Percentiles rank a stretch among this genome's conserved stretches.
phyloP scores from a whole-genome alignment of 2,113 vertebrate species.

The Archocentrus centrarchus region DNA sequence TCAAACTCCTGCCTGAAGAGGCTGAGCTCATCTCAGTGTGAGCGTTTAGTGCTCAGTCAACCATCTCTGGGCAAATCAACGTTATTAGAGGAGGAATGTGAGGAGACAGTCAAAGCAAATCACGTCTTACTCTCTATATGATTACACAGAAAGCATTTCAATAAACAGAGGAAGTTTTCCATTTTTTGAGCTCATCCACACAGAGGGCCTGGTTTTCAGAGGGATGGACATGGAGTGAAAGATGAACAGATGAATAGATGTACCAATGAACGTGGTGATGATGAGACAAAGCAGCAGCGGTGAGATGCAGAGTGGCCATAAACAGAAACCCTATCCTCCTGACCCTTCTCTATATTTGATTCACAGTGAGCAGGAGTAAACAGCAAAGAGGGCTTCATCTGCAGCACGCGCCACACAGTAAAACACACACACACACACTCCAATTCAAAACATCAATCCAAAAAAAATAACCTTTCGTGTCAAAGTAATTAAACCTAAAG shows the following conservation, averaged over 20 bases:
- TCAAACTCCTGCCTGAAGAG: neutral
- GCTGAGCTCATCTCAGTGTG: neutral
- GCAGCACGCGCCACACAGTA: accelerated
- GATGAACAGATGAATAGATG: neutral
- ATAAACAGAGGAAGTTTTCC: slow-evolving; percentile 6
- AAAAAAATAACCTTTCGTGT: too few species aligned
- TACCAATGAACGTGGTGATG: accelerated
- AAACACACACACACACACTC: accelerated
- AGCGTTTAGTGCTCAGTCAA: neutral
- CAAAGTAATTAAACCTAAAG: neutral
- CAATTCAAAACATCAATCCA: neutral
- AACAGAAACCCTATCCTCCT: neutral
- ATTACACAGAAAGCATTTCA: neutral
- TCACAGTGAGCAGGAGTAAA: neutral
- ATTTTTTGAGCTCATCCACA: slow-evolving; percentile 23
- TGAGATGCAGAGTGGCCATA: neutral
- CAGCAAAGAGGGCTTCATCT: neutral
- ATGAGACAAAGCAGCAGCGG: neutral
- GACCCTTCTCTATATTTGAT: neutral
- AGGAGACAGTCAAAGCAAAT: neutral
- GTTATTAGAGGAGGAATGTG: slow-evolving; percentile 9
- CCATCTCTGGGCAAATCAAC: neutral
- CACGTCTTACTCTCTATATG: neutral
- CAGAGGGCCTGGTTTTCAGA: slow-evolving; percentile 67
- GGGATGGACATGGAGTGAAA: neutral